Percentiles rank a stretch among this genome's conserved stretches.
phyloP scores from a whole-genome alignment of 1,140 invertebrate species.

The Holotrichia oblita region DNA sequence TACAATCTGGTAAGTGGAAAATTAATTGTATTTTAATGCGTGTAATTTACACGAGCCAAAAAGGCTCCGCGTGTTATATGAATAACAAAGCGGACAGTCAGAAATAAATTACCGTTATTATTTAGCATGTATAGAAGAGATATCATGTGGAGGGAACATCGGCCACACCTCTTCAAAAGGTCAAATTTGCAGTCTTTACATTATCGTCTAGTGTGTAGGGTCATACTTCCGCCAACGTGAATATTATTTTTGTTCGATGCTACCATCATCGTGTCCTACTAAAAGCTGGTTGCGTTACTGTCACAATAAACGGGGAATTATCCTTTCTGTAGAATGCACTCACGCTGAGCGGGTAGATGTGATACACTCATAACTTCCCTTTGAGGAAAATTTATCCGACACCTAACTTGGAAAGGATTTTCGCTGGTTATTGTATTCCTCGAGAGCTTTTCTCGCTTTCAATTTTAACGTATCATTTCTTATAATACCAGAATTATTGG shows the following conservation, averaged over 20 bases:
- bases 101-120: slow-evolving; percentile 36
- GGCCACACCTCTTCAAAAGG: neutral
- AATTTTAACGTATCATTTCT: slow-evolving; percentile 3
- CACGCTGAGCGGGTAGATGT: slow-evolving; percentile 45
- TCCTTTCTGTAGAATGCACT: slow-evolving; percentile 51
- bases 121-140: neutral
- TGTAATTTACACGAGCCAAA: neutral
- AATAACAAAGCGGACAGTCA: slow-evolving; percentile 8
- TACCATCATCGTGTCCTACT: neutral
- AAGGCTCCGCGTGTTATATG: neutral
- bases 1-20: neutral
- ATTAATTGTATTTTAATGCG: slow-evolving; percentile 10
- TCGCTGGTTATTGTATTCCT: neutral
- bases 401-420: slow-evolving; percentile 25
- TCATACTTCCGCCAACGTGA: slow-evolving; percentile 18
- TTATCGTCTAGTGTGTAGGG: neutral
- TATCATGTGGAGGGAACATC: neutral
- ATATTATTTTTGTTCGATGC: slow-evolving; percentile 39
- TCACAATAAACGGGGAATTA: slow-evolving; percentile 50
- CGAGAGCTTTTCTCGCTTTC: slow-evolving; percentile 7
- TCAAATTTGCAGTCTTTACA: neutral
- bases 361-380: slow-evolving; percentile 43
- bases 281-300: slow-evolving; percentile 30
- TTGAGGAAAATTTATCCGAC: slow-evolving; percentile 38
- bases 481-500: neutral